These are phyloP conservation scores for Leptopilina clavipes DNA, from an alignment of 1,140 invertebrate species.

Conservation along the genomic window DNA sequence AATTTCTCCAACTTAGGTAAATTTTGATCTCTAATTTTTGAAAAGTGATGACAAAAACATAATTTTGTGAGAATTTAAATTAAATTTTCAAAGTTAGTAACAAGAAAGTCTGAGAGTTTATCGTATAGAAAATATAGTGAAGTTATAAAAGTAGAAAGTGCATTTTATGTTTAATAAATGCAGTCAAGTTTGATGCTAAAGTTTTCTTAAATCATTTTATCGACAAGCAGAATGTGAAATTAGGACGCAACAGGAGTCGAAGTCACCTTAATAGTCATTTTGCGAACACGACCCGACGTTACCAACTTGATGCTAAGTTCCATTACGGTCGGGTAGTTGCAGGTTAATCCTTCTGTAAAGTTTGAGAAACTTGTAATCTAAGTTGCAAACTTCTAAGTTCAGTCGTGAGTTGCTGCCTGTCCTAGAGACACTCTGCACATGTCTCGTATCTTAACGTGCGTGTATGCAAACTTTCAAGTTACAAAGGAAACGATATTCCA, in stretches of 20 bases:
- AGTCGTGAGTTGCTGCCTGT: conserved; percentile 34
- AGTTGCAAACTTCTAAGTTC: conserved; percentile 38
- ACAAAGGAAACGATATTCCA: conserved; percentile 50
- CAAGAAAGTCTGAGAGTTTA: not conserved
- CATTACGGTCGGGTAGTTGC: conserved; percentile 48
- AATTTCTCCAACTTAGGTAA: no score
- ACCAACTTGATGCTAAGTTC: conserved; percentile 49
- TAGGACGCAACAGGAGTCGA: conserved; percentile 30
- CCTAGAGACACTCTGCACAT: conserved; percentile 38
- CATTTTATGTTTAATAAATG: not conserved
- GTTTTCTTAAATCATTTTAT: conserved; percentile 17
- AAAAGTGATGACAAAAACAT: no score
- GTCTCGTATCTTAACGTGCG: conserved; percentile 5
- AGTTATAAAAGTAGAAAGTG: not conserved
- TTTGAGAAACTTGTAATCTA: conserved; percentile 45
- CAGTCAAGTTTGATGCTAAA: not conserved
- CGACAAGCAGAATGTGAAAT: conserved; percentile 8
- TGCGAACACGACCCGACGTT: conserved; percentile 32
- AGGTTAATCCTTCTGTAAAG: conserved; percentile 53
- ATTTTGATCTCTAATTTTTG: no score
- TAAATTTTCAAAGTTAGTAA: not conserved
- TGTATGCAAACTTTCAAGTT: conserved; percentile 35
- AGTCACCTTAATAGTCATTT: conserved; percentile 42
- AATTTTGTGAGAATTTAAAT: no score
- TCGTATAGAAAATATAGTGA: no score